Percentiles rank a stretch among this genome's conserved stretches.
Evolutionary conservation across 2,888 invertebrate genomes (phyloP).

Genomic region (Linnaemya tessellans): DNA sequence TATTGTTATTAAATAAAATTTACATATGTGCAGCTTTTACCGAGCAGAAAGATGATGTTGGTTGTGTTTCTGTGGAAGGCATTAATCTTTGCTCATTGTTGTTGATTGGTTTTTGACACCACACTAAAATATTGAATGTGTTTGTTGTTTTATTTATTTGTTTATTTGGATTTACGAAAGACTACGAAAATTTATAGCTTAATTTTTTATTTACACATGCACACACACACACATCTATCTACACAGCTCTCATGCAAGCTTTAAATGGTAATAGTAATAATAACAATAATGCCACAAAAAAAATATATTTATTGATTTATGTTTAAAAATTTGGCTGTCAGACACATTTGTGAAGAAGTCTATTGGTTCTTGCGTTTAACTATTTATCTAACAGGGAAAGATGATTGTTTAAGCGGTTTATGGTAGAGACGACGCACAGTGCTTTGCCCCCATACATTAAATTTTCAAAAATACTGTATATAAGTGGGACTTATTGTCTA

Average conservation of each 20-base stretch:
- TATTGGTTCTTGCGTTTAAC: constrained; percentile 2
- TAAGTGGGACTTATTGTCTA: too few relatives aligned
- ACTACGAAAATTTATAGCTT: constrained; percentile 67
- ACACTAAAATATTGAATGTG: constrained; percentile 46
- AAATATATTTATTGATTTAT: constrained; percentile 71
- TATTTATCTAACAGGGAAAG: background rate
- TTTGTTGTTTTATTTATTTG: constrained; percentile 45
- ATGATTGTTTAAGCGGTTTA: constrained; percentile 42
- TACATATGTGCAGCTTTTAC: constrained; percentile 10
- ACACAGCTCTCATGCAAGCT: constrained; percentile 50
- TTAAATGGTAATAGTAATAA: constrained; percentile 59
- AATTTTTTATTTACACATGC: constrained; percentile 57
- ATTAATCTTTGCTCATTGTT: constrained; percentile 71
- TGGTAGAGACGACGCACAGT: background rate
- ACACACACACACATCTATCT: constrained; percentile 40
- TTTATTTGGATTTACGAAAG: constrained; percentile 55
- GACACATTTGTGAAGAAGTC: constrained; percentile 17
- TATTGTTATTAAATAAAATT: constrained; percentile 20
- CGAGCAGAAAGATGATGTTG: background rate
- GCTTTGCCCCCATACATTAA: too few relatives aligned
- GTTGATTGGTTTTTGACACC: constrained; percentile 71
- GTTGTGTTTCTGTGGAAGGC: constrained; percentile 53
- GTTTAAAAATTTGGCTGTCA: constrained; percentile 52
- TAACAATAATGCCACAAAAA: constrained; percentile 55
- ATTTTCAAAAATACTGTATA: too few relatives aligned